Evolutionary conservation across 1,140 invertebrate genomes (phyloP).

Genomic region (Papilio aristodemus): DNA sequence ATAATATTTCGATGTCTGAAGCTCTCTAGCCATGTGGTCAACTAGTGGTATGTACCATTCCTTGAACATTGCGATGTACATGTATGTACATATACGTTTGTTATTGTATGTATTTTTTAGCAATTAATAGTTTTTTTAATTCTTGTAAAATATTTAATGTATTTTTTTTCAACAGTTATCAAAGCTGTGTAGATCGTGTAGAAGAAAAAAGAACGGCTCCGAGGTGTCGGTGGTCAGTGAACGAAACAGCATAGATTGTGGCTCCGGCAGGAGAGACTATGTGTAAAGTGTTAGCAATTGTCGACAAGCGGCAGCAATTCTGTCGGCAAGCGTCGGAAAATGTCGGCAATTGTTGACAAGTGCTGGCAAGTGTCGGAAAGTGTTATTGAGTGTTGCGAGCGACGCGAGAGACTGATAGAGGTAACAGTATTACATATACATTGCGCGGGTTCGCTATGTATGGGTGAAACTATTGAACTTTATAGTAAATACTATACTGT

Average conservation of each 20-base stretch:
- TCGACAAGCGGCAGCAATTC: background rate
- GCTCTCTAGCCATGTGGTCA: too few relatives aligned
- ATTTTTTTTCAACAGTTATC: conserved; percentile 53
- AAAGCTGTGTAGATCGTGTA: conserved; percentile 58
- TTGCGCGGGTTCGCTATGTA: conserved; percentile 23
- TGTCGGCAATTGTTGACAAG: conserved; percentile 23
- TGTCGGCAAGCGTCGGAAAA: conserved; percentile 15
- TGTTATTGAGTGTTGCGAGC: conserved; percentile 18
- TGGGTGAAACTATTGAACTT: background rate
- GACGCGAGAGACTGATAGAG: conserved; percentile 54
- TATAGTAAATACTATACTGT: background rate
- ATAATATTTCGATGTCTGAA: too few relatives aligned
- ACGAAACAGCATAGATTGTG: conserved; percentile 61
- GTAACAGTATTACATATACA: conserved; percentile 53
- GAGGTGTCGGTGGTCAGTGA: conserved; percentile 73
- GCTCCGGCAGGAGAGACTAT: conserved; percentile 62
- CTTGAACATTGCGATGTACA: too few relatives aligned
- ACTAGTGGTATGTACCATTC: too few relatives aligned
- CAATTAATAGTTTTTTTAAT: too few relatives aligned
- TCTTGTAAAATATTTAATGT: background rate
- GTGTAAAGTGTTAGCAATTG: conserved; percentile 53
- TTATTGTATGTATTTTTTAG: too few relatives aligned
- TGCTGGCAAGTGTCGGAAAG: background rate
- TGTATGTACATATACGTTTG: too few relatives aligned
- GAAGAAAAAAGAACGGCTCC: conserved; percentile 66